Percentiles rank a stretch among this genome's conserved stretches.
Conservation (phyloP, 2,797 vertebrate genomes). For the Luscinia luscinia region DNA sequence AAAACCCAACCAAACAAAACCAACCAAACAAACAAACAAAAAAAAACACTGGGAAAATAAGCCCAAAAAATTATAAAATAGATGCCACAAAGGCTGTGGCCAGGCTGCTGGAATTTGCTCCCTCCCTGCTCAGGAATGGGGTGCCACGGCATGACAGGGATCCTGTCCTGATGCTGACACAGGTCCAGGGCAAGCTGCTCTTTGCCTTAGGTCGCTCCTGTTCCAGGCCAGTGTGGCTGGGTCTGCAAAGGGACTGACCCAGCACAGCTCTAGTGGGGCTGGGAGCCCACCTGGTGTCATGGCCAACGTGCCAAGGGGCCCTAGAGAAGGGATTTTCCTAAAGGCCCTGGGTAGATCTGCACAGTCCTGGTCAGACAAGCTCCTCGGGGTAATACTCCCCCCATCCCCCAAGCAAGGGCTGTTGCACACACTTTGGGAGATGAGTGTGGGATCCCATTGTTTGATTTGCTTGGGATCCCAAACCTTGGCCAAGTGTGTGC, state of each 20-base stretch:
- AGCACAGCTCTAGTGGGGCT: background rate
- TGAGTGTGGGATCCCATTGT: background rate
- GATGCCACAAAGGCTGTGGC: too few species aligned
- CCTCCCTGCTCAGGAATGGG: background rate
- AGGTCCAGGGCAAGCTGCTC: background rate
- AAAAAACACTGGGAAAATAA: fast-evolving
- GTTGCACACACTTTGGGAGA: fast-evolving
- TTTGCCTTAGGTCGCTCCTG: background rate
- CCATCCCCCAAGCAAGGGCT: background rate
- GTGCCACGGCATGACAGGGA: fast-evolving
- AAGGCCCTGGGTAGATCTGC: background rate
- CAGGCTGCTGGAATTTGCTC: background rate
- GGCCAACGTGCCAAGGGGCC: background rate
- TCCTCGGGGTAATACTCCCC: background rate
- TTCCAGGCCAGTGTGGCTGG: background rate
- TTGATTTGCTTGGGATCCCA: background rate
- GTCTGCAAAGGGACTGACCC: background rate
- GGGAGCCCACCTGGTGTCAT: background rate
- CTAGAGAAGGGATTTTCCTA: background rate
- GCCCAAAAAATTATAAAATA: fast-evolving
- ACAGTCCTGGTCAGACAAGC: background rate
- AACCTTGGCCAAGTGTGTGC: background rate
- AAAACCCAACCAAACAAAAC: too few species aligned
- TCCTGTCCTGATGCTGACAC: background rate
- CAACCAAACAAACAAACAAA: too few species aligned